phyloP scores from a whole-genome alignment of 2,888 invertebrate genomes.

The Xiphydria camelus region DNA sequence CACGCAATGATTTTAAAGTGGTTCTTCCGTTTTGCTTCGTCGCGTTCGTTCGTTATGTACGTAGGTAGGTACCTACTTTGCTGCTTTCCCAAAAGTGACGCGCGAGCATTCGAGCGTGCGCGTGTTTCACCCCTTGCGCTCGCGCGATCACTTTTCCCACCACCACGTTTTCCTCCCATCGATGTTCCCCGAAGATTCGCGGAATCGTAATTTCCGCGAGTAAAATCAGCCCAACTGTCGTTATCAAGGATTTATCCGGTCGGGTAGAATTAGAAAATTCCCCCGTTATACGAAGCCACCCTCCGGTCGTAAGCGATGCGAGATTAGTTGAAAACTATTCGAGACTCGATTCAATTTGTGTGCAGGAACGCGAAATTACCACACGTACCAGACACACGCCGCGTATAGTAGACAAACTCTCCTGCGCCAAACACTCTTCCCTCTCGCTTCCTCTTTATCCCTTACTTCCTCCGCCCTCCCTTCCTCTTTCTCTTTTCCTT shows the following conservation, averaged over 20 bases:
- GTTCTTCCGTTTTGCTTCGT: no score
- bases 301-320: conserved; percentile 1
- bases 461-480: not conserved
- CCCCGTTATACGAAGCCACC: not conserved
- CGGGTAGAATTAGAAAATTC: conserved; percentile 11
- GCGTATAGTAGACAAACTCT: not conserved
- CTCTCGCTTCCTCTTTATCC: not conserved
- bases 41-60: no score
- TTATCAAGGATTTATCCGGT: no score
- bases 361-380: conserved; percentile 15
- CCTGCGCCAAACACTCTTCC: no score
- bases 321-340: conserved; percentile 29
- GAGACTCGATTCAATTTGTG: conserved; percentile 28
- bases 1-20: no score
- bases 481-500: not conserved
- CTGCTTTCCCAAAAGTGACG: no score
- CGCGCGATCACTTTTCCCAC: no score
- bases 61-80: no score
- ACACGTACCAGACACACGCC: not conserved
- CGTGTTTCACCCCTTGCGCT: no score
- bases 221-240: no score
- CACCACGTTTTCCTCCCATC: no score
- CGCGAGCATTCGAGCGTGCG: no score
- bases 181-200: not conserved
- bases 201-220: not conserved